These are phyloP conservation scores for Laticauda colubrina DNA, from an alignment of 2,113 vertebrate genomes.

Conservation along the genomic window DNA sequence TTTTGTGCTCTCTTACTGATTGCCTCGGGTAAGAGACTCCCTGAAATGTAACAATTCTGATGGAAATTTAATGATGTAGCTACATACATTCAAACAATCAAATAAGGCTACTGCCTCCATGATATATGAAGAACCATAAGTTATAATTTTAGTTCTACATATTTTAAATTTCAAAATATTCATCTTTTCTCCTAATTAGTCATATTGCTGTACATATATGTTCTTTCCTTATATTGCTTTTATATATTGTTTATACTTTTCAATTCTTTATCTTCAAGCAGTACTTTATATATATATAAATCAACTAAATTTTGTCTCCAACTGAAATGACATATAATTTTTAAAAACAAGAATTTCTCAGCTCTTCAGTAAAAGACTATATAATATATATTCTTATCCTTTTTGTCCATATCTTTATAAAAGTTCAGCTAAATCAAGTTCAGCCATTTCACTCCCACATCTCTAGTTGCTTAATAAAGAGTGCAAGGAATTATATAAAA, in stretches of 20 bases:
- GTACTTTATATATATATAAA: neutral
- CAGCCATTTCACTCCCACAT: neutral
- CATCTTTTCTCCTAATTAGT: neutral
- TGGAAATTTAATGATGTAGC: neutral
- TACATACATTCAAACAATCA: neutral
- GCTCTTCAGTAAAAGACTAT: neutral
- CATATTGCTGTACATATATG: neutral
- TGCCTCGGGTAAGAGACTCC: neutral
- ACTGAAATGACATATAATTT: neutral
- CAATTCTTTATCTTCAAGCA: neutral
- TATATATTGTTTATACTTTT: neutral
- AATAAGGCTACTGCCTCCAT: neutral
- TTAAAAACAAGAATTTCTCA: constrained; percentile 4
- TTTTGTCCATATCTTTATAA: neutral
- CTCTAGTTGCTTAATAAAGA: neutral
- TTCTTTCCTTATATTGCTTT: neutral
- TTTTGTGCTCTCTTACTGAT: neutral
- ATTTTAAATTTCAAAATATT: neutral
- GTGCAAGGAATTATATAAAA: no score
- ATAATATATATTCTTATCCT: neutral
- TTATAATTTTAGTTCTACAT: neutral
- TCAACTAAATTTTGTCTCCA: neutral
- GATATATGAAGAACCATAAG: no score
- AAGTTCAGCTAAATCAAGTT: neutral
- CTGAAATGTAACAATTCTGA: neutral